Conservation (phyloP, 1,140 invertebrate genomes). For the Coelopa frigida region DNA sequence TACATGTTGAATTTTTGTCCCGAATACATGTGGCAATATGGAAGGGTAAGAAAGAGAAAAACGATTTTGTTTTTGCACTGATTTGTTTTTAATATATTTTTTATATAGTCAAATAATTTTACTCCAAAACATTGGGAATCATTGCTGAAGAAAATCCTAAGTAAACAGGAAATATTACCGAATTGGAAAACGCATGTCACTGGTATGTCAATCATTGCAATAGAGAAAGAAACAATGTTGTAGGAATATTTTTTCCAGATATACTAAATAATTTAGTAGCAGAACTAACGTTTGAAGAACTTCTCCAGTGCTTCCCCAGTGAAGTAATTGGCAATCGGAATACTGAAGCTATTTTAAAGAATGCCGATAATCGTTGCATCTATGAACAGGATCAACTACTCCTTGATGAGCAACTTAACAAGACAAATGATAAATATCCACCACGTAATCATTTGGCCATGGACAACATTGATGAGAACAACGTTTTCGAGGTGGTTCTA, state of each 20-base stretch:
- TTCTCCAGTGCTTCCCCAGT: slow-evolving; percentile 40
- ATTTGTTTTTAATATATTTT: background rate
- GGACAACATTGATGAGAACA: slow-evolving; percentile 42
- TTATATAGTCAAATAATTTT: slow-evolving; percentile 35
- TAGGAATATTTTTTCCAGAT: slow-evolving; percentile 21
- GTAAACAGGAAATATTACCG: slow-evolving; percentile 32
- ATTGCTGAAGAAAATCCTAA: slow-evolving; percentile 33
- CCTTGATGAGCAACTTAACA: slow-evolving; percentile 17
- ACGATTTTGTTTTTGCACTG: background rate
- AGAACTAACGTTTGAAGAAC: slow-evolving; percentile 36
- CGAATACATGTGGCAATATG: slow-evolving; percentile 37
- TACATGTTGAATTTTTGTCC: slow-evolving; percentile 40
- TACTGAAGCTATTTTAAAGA: slow-evolving; percentile 31
- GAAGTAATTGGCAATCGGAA: slow-evolving; percentile 36
- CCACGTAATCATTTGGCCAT: slow-evolving; percentile 30
- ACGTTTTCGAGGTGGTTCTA: slow-evolving; percentile 36
- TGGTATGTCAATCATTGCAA: no score
- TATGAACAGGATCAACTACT: slow-evolving; percentile 32
- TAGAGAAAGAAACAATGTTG: no score
- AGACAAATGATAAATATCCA: background rate
- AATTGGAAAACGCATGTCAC: slow-evolving; percentile 37
- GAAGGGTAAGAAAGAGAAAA: slow-evolving; percentile 26
- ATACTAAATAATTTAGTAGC: slow-evolving; percentile 38
- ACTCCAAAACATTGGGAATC: slow-evolving; percentile 41
- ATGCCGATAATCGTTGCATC: slow-evolving; percentile 32